Evolutionary conservation across 2,113 vertebrate species (phyloP).

Genomic region (Myrmecobius fasciatus): DNA sequence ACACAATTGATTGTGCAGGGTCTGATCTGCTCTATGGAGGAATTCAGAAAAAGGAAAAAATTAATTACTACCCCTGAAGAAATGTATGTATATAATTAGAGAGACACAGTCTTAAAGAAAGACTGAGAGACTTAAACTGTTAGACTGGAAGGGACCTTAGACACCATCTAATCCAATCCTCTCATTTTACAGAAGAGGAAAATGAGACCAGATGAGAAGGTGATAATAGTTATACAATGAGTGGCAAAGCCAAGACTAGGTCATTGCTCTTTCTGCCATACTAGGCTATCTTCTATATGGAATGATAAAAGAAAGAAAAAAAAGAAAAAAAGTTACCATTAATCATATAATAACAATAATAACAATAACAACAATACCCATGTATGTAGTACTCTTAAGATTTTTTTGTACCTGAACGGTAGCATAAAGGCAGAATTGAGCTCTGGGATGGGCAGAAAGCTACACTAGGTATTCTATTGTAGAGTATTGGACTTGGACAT

Average conservation of each 20-base stretch:
- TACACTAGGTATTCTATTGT: not conserved
- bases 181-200: not conserved
- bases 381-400: not conserved
- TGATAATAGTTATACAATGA: not conserved
- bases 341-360: not conserved
- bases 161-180: not conserved
- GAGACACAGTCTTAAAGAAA: not conserved
- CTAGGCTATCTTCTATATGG: not conserved
- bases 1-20: not conserved
- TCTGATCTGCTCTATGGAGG: not conserved
- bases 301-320: not conserved
- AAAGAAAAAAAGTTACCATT: not conserved
- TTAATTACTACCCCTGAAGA: not conserved
- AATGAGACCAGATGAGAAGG: not conserved
- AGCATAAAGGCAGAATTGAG: not conserved
- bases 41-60: not conserved
- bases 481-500: not conserved
- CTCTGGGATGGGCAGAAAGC: not conserved
- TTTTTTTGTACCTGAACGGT: not conserved
- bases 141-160: not conserved
- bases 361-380: not conserved
- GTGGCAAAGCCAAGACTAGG: not conserved
- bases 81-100: not conserved
- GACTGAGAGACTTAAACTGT: not conserved
- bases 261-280: not conserved